Base-by-base conservation (phyloP, 1,140 invertebrate genomes). In the Gryon sp. region DNA sequence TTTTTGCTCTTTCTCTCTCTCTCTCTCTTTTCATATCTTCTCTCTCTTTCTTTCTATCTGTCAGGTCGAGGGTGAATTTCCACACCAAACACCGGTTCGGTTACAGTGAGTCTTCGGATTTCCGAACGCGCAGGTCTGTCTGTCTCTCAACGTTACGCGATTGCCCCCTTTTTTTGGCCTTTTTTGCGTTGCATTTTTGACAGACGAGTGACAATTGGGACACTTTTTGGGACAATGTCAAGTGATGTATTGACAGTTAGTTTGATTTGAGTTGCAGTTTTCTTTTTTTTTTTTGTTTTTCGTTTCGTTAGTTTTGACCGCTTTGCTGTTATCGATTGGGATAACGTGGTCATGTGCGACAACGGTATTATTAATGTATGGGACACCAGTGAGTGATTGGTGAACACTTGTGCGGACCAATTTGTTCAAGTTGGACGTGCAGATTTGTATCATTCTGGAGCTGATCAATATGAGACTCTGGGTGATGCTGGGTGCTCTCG, bases 391-490 rank as follows among this genome's bases (percentile, higher is more conserved):
- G 77, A 79, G 77, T 79, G 77, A 63, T 76, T 73, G 60, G 77
- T 79, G 77, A 76, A 57, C 53, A 19, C 28, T n/a, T 72, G 76
- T 79, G 77, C 22, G 18, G 22, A 55, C 40, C 65, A 11, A 32
- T 45, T 43, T 26, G n/a, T n/a, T n/a, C n/a, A n/a, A n/a, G n/a
- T n/a, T 20, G 12, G 19, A 46, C 41, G 6, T 36, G n/a, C n/a
- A n/a, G 11, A 34, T 12, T 12, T 12, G 32, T 5, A 9, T 5
- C 32, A 26, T n/a, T 26, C 18, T 28, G 36, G 43, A 70, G 40
- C 12, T 52, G 12, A 7, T 38, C 48, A 46, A 69, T 82, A 88
- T 87, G 86, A 88, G 80, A 79, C 72, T 84, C 43, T 88, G 85
- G 86, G 57, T 87, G 72, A 46, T 88, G 41, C 32, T 88, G 15